Conservation (phyloP, 2,888 invertebrate species). For the Scaptomyza flava region DNA sequence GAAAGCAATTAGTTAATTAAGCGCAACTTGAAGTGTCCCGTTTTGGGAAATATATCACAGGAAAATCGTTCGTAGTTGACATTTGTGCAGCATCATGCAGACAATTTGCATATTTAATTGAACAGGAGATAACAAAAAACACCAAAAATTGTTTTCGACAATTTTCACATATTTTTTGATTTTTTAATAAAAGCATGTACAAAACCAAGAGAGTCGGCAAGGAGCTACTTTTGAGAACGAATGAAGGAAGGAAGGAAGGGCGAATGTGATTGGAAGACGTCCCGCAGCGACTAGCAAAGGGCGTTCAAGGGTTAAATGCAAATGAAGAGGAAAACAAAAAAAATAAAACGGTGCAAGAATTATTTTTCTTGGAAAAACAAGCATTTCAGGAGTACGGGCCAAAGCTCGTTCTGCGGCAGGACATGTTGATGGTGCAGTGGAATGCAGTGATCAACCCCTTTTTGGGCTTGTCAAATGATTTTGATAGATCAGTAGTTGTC, state of each 20-base stretch:
- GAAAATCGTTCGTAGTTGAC: conserved; percentile 51
- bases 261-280: conserved; percentile 17
- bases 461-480: conserved; percentile 45
- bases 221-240: conserved; percentile 19
- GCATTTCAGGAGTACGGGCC: conserved; percentile 14
- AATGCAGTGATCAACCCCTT: conserved; percentile 35
- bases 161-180: conserved; percentile 38
- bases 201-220: conserved; percentile 9
- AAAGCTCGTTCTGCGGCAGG: conserved; percentile 28
- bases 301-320: conserved; percentile 66
- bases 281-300: conserved; percentile 56
- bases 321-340: conserved; percentile 44
- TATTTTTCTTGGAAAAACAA: conserved; percentile 37
- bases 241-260: conserved; percentile 13
- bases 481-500: conserved; percentile 63
- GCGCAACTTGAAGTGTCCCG: conserved; percentile 64
- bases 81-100: conserved; percentile 71
- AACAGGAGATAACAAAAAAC: conserved; percentile 12
- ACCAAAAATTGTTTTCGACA: conserved; percentile 47
- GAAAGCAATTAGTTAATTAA: conserved; percentile 72
- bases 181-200: conserved; percentile 53
- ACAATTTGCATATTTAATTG: conserved; percentile 76
- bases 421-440: conserved; percentile 35
- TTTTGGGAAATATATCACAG: conserved; percentile 45
- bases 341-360: conserved; percentile 23